Base-by-base conservation (phyloP, 2,113 vertebrate genomes). In the Aramus guarauna region DNA sequence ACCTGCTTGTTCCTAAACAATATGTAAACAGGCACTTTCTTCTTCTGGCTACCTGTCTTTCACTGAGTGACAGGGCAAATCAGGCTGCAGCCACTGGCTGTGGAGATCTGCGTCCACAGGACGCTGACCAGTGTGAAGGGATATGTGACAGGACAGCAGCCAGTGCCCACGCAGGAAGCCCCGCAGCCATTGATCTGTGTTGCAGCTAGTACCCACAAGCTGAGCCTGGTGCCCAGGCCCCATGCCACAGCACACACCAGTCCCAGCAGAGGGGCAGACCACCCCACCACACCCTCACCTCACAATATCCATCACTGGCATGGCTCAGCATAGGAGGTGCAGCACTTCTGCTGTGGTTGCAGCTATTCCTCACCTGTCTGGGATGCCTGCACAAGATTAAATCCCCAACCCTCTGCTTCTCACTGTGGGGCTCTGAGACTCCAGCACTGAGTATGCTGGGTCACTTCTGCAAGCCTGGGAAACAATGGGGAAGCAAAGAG, bases 51-150 rank as follows among this genome's bases (percentile, higher is more conserved):
- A 20, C 30, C 0, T 0, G 53, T 34, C 64, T 32, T 39, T 27
- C 45, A 41, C 56, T 9, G 37, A 26, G 47, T 15, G 21, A 27
- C 0, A 1, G 5, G 39, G 71, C 39, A 11, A 2, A 24, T 75
- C 68, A 94, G 89, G 22, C 86, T 98, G 86, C 36, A 37, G n/a
- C 45, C 45, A 29, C 55, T 27, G 96, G 95, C 52, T 95, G 96
- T 4, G 8, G 96, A 66, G 97, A 96, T 63, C 34, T 99, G 97
- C 98, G 94, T 9, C 91, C 97, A 8, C 74, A 99, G 60, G 96
- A 99, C 32, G 30, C 98, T 59, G 93, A 94, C 23, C 92, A 86
- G 19, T 97, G 96, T 92, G 97, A 95, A 97, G 99, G 98, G 95
- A 72, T 76, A 50, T 4, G 2, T 11, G 22, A 7, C 2, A 5